Evolutionary conservation across 2,113 vertebrate species (phyloP).

Genomic region (Microcebus griseorufus): DNA sequence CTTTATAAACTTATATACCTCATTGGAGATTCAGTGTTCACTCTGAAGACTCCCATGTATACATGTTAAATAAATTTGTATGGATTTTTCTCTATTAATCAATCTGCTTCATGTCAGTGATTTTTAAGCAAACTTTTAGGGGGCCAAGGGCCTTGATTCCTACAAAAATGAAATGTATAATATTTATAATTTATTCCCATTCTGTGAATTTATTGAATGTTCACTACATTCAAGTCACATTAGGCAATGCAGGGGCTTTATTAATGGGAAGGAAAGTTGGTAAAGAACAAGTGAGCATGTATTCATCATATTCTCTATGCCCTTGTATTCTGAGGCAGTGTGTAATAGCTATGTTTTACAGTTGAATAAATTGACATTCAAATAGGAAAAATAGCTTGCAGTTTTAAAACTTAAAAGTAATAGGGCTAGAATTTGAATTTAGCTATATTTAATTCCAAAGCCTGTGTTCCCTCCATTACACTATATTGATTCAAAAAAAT

Average conservation of each 20-base stretch:
- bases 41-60: too few relatives aligned
- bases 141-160: too few relatives aligned
- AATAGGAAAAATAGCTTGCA: neutral
- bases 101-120: too few relatives aligned
- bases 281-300: neutral
- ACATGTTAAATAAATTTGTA: too few relatives aligned
- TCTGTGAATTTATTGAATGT: neutral
- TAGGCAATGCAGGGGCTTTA: neutral
- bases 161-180: neutral
- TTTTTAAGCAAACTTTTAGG: too few relatives aligned
- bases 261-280: neutral
- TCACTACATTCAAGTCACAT: neutral
- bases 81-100: too few relatives aligned
- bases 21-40: too few relatives aligned
- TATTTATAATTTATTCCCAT: neutral
- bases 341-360: neutral
- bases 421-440: neutral
- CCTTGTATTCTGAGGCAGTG: neutral
- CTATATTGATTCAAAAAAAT: neutral
- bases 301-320: neutral
- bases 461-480: neutral
- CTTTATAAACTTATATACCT: too few relatives aligned
- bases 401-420: neutral
- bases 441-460: neutral
- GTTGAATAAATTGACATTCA: neutral